Percentiles rank a stretch among this genome's conserved stretches.
Evolutionary conservation across 2,113 vertebrate species (phyloP).

Genomic region (Carassius auratus): DNA sequence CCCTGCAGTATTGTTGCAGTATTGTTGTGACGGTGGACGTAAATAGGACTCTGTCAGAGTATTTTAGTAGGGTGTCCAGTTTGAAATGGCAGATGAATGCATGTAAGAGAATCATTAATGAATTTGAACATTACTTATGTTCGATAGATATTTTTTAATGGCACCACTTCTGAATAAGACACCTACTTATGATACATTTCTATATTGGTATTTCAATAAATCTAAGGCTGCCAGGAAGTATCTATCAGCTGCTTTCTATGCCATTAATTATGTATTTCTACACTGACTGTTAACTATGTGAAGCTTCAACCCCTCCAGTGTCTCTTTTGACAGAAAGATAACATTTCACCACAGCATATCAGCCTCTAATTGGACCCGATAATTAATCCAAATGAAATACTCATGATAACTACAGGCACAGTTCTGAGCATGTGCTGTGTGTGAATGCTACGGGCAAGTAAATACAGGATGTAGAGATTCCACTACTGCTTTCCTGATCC

Average conservation of each 20-base stretch:
- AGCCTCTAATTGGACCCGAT: slow-evolving; percentile 33
- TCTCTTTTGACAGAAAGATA: slow-evolving; percentile 15
- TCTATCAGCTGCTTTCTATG: not conserved
- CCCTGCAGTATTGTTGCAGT: too few relatives aligned
- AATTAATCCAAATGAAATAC: slow-evolving; percentile 38
- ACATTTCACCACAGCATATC: slow-evolving; percentile 39
- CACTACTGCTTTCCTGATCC: not conserved
- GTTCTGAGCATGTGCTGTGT: slow-evolving; percentile 32
- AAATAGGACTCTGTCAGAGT: too few relatives aligned
- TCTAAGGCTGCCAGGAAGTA: not conserved
- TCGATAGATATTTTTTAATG: not conserved
- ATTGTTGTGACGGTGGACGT: too few relatives aligned
- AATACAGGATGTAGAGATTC: slow-evolving; percentile 26
- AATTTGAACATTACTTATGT: too few relatives aligned
- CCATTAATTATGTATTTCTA: not conserved
- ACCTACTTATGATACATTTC: not conserved
- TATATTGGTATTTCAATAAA: not conserved
- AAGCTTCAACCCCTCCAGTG: not conserved
- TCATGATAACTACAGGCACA: slow-evolving; percentile 26
- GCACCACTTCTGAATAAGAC: not conserved
- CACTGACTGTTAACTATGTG: not conserved
- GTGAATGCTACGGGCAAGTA: slow-evolving; percentile 6
- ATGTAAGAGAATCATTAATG: too few relatives aligned
- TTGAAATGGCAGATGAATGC: not conserved
- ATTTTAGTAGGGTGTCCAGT: not conserved